Conservation (phyloP, 2,888 invertebrate genomes). For the Gymnosoma rotundatum region DNA sequence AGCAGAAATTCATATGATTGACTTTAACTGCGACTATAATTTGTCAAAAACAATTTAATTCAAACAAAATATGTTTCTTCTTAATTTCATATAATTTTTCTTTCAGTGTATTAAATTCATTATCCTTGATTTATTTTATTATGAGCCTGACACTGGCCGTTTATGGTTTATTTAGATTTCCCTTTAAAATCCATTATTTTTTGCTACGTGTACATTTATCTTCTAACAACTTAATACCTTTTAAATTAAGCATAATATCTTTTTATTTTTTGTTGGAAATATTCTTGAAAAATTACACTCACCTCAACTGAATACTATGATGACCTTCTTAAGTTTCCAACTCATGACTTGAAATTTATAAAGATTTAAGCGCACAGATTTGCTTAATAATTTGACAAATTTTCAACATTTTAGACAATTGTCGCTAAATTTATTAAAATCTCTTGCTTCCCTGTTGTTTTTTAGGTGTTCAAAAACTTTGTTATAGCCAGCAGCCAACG, state of each 20-base stretch:
- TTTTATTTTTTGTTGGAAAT: not conserved
- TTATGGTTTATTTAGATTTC: no score
- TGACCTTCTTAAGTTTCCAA: conserved; percentile 27
- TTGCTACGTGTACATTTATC: not conserved
- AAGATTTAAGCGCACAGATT: conserved; percentile 20
- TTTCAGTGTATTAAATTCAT: no score
- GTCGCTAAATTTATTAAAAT: conserved; percentile 55
- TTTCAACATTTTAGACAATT: conserved; percentile 46
- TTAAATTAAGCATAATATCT: not conserved
- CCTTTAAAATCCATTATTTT: not conserved
- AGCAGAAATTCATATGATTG: no score
- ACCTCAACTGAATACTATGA: not conserved
- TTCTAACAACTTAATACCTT: not conserved
- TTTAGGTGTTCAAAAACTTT: conserved; percentile 7
- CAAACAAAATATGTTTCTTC: no score
- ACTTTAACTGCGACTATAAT: no score
- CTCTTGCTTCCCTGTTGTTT: conserved; percentile 41
- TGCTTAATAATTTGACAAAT: conserved; percentile 51
- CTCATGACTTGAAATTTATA: conserved; percentile 31
- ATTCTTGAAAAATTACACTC: not conserved
- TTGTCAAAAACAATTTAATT: no score
- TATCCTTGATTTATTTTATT: no score
- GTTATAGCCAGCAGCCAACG: not conserved
- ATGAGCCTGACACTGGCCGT: no score
- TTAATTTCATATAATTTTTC: no score